Percentiles rank a stretch among this genome's conserved stretches.
phyloP scores from a whole-genome alignment of 1,140 invertebrate species.

The Nasonia longicornis region DNA sequence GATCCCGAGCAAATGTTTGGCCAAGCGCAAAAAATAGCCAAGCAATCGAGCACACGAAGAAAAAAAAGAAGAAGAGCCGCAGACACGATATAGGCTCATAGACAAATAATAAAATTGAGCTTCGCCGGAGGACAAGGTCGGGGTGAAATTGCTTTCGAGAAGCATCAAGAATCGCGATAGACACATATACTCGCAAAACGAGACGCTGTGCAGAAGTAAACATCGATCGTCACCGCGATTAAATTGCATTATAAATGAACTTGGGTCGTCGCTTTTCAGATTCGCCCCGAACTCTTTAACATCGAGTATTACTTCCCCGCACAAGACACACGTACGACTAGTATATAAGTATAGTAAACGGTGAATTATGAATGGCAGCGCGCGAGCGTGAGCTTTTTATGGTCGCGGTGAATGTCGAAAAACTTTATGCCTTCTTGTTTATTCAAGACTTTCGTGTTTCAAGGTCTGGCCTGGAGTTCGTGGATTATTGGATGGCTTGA shows the following conservation, averaged over 20 bases:
- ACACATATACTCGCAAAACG: background rate
- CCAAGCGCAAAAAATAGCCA: background rate
- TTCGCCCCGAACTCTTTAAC: background rate
- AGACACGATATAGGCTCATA: background rate
- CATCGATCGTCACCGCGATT: slow-evolving; percentile 56
- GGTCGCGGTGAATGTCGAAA: background rate
- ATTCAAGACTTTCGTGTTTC: background rate
- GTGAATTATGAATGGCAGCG: no score
- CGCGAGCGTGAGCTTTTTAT: no score
- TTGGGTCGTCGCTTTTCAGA: background rate
- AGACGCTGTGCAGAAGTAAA: background rate
- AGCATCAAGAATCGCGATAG: slow-evolving; percentile 43
- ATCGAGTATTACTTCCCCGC: background rate
- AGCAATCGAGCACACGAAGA: background rate
- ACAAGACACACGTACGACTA: background rate
- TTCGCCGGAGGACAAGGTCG: slow-evolving; percentile 21
- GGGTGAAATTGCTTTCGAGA: slow-evolving; percentile 39
- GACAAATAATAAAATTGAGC: background rate
- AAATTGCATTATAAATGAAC: slow-evolving; percentile 60
- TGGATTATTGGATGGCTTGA: background rate
- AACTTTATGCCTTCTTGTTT: background rate
- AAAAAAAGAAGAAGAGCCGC: background rate
- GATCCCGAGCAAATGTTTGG: background rate
- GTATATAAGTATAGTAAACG: background rate
- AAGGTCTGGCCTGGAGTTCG: background rate